These are phyloP conservation scores for Acanthurus leucopareius DNA, from an alignment of 2,797 vertebrate genomes.

Conservation along the genomic window DNA sequence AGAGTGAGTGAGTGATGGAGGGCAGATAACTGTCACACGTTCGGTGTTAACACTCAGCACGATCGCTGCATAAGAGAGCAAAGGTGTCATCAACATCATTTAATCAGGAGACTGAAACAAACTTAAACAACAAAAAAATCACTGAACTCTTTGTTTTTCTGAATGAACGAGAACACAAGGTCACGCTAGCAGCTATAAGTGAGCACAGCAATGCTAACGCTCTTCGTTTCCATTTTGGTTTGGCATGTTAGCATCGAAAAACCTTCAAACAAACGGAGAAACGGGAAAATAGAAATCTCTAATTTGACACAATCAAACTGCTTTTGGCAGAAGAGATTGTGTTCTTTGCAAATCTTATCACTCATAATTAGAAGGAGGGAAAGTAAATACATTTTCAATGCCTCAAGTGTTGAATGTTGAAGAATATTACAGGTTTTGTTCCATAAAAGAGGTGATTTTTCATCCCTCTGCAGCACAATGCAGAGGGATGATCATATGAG, in stretches of 20 bases:
- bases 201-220: too few species aligned
- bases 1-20: slow-evolving; percentile 13
- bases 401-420: not conserved
- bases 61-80: not conserved
- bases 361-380: not conserved
- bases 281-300: too few species aligned
- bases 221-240: too few species aligned
- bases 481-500: not conserved
- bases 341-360: not conserved
- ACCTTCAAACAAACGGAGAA: too few species aligned
- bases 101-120: too few species aligned
- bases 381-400: not conserved
- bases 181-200: too few species aligned
- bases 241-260: too few species aligned
- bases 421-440: not conserved
- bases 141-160: too few species aligned
- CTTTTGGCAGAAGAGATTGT: not conserved
- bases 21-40: slow-evolving; percentile 13
- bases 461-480: not conserved
- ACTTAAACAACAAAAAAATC: too few species aligned
- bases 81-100: too few species aligned
- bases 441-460: not conserved
- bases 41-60: slow-evolving; percentile 1
- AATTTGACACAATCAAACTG: too few species aligned
- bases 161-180: too few species aligned